Conservation (phyloP, 2,797 vertebrate genomes). For the Myiothlypis chrysogaster region DNA sequence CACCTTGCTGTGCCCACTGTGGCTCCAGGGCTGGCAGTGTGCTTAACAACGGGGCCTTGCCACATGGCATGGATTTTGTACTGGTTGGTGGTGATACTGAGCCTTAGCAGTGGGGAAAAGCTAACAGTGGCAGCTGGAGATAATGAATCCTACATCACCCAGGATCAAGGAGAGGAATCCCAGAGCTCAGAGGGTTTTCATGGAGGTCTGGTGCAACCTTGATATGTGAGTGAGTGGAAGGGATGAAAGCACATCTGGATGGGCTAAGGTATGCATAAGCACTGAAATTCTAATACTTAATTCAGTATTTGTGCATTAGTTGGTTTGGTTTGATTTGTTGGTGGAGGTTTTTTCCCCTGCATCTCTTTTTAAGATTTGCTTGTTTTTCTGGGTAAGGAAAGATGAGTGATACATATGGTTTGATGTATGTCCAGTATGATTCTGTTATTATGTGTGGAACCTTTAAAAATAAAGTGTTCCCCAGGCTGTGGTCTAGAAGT, state of each 20-base stretch:
- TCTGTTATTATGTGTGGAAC: neutral
- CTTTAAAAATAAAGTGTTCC: neutral
- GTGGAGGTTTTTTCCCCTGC: neutral
- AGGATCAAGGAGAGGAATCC: neutral
- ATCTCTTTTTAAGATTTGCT: neutral
- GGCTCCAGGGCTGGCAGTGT: neutral
- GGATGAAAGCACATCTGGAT: neutral
- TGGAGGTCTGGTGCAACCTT: neutral
- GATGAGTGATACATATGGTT: neutral
- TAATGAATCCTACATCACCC: neutral
- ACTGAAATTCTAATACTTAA: neutral
- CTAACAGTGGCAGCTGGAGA: neutral
- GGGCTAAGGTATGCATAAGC: neutral
- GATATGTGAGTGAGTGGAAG: neutral
- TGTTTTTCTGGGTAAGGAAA: neutral
- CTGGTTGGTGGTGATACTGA: neutral
- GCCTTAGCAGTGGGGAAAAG: neutral
- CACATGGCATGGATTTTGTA: neutral
- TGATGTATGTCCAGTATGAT: neutral
- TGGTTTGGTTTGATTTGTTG: neutral
- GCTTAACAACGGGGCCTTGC: neutral
- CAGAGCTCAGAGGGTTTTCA: neutral
- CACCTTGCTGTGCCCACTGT: neutral
- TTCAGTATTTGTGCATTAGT: neutral
- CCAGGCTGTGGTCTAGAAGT: neutral